Evolutionary conservation across 2,113 vertebrate species (phyloP).

Genomic region (Amphiprion percula): DNA sequence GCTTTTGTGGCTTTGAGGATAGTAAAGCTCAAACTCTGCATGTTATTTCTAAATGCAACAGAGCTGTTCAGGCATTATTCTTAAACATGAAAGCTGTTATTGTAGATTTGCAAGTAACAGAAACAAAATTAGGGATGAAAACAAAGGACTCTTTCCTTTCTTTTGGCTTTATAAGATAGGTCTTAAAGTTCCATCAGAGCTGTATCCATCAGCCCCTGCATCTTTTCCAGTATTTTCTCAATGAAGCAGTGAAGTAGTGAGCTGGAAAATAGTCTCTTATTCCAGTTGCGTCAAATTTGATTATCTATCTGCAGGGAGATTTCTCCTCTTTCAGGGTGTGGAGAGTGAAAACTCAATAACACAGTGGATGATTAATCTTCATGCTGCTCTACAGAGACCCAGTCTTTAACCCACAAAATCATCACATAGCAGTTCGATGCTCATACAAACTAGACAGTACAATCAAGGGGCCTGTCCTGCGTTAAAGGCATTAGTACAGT

Average conservation of each 20-base stretch:
- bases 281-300: constrained; percentile 12
- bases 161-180: too few species aligned
- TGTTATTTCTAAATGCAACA: background rate
- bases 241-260: background rate
- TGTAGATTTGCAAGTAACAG: too few species aligned
- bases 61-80: background rate
- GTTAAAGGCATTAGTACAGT: background rate
- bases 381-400: background rate
- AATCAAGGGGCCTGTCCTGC: constrained; percentile 15
- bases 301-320: constrained; percentile 11
- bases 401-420: constrained; percentile 10
- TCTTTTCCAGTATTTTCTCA: background rate
- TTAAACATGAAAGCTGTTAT: too few species aligned
- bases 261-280: background rate
- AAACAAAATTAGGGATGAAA: too few species aligned
- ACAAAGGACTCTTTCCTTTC: too few species aligned
- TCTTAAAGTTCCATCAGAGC: background rate
- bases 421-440: constrained; percentile 7
- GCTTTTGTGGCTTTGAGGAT: background rate
- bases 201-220: background rate
- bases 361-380: constrained; percentile 1
- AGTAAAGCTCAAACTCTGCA: background rate
- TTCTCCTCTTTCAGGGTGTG: constrained; percentile 10
- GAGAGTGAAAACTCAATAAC: constrained; percentile 11
- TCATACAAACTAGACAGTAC: background rate